These are phyloP conservation scores for Myotis pilosus DNA, from an alignment of 2,797 vertebrate genomes.

Conservation along the genomic window DNA sequence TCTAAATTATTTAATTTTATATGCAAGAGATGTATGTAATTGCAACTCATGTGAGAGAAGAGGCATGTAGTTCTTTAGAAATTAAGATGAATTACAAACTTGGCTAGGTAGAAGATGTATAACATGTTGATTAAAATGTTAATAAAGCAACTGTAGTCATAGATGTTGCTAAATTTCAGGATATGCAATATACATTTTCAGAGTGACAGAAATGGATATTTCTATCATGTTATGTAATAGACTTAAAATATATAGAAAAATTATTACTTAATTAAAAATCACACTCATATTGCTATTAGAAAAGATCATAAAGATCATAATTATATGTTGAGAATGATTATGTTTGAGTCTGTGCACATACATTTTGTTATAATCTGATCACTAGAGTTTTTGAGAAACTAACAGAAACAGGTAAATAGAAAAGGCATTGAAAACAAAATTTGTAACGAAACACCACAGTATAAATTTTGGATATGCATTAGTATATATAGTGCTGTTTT, in stretches of 20 bases:
- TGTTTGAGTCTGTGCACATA: background rate
- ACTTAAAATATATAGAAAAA: constrained; percentile 1
- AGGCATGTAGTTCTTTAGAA: background rate
- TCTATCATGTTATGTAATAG: background rate
- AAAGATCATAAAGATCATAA: background rate
- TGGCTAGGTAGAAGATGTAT: background rate
- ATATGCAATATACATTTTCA: background rate
- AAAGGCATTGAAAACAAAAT: background rate
- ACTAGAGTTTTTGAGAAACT: background rate
- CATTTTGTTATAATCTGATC: background rate
- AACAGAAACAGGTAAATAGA: background rate
- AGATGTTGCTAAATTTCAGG: background rate
- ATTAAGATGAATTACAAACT: background rate
- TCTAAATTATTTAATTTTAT: constrained; percentile 22
- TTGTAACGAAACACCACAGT: background rate
- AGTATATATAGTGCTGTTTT: background rate
- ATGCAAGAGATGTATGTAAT: background rate
- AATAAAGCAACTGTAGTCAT: background rate
- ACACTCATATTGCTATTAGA: background rate
- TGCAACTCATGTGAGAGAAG: background rate
- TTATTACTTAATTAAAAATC: background rate
- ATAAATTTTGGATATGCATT: background rate
- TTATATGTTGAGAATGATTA: background rate
- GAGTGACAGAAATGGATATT: background rate
- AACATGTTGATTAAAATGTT: constrained; percentile 6